phyloP scores from a whole-genome alignment of 2,888 invertebrate genomes.

The Andrena haemorrhoa region DNA sequence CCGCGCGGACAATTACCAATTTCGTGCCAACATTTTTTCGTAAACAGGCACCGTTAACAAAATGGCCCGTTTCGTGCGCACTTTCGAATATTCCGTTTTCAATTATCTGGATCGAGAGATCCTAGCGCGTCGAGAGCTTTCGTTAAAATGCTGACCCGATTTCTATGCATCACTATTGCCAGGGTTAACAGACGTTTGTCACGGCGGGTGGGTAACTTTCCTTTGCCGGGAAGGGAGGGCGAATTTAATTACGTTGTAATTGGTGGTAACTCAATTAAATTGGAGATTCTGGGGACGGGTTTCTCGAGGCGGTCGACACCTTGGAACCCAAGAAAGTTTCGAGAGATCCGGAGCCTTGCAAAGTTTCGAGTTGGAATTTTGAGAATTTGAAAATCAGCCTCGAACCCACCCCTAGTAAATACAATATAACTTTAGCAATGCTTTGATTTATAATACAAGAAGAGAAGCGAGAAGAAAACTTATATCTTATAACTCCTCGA shows the following conservation, averaged over 20 bases:
- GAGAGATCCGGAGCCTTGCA: too few relatives aligned
- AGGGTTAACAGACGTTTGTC: conserved; percentile 52
- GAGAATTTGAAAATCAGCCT: too few relatives aligned
- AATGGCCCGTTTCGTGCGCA: not conserved
- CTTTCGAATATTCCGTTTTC: not conserved
- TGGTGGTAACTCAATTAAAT: too few relatives aligned
- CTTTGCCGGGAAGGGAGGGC: conserved; percentile 38
- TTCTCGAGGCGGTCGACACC: not conserved
- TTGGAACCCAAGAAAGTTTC: too few relatives aligned
- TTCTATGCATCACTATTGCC: conserved; percentile 59
- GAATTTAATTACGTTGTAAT: conserved; percentile 21
- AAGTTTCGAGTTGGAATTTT: too few relatives aligned
- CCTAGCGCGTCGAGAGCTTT: conserved; percentile 27
- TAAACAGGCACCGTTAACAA: not conserved
- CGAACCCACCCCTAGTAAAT: not conserved
- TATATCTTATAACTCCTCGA: too few relatives aligned
- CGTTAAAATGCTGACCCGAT: conserved; percentile 52
- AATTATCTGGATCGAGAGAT: conserved; percentile 11
- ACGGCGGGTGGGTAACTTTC: conserved; percentile 63
- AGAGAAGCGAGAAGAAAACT: too few relatives aligned
- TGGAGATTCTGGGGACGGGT: not conserved
- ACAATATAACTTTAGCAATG: not conserved
- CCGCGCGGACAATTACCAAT: not conserved
- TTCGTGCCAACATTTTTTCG: not conserved
- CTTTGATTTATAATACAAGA: too few relatives aligned